A percentile compares a stretch with the other conserved stretches of the same genome.
phyloP scores from a whole-genome alignment of 2,113 vertebrate species.

The Sander vitreus region DNA sequence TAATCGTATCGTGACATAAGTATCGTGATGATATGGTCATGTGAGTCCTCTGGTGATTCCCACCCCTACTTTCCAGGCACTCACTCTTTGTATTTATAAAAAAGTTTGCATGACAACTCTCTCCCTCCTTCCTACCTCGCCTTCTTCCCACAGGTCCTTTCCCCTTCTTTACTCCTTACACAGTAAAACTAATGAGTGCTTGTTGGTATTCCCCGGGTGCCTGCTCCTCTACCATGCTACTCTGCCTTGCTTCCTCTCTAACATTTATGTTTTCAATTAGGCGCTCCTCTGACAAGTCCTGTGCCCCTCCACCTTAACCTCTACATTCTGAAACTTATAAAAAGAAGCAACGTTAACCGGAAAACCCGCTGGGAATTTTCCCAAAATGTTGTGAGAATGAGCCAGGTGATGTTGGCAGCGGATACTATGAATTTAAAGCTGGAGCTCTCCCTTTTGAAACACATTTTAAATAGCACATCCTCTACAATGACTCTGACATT shows the following conservation, averaged over 20 bases:
- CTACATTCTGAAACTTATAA: background rate
- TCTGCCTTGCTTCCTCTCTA: constrained; percentile 61
- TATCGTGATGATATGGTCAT: no score
- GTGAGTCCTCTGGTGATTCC: no score
- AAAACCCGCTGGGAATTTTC: constrained; percentile 9
- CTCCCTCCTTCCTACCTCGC: background rate
- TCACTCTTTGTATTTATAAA: constrained; percentile 18
- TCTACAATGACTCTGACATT: constrained; percentile 51
- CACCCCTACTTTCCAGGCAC: background rate
- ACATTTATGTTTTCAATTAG: constrained; percentile 79
- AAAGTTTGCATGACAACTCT: background rate
- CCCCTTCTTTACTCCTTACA: constrained; percentile 20
- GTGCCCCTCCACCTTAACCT: constrained; percentile 27
- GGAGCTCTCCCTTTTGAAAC: constrained; percentile 29
- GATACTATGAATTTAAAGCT: constrained; percentile 28
- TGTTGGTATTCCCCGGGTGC: constrained; percentile 67
- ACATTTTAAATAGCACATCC: constrained; percentile 51
- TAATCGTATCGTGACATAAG: no score
- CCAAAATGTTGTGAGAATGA: constrained; percentile 27
- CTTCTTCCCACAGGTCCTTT: background rate
- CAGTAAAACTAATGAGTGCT: constrained; percentile 63
- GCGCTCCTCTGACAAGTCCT: constrained; percentile 34
- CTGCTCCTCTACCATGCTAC: constrained; percentile 43
- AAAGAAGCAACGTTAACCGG: background rate
- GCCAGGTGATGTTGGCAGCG: constrained; percentile 32